phyloP scores from a whole-genome alignment of 2,113 vertebrate species.

The Dolichallabes microphthalmus region DNA sequence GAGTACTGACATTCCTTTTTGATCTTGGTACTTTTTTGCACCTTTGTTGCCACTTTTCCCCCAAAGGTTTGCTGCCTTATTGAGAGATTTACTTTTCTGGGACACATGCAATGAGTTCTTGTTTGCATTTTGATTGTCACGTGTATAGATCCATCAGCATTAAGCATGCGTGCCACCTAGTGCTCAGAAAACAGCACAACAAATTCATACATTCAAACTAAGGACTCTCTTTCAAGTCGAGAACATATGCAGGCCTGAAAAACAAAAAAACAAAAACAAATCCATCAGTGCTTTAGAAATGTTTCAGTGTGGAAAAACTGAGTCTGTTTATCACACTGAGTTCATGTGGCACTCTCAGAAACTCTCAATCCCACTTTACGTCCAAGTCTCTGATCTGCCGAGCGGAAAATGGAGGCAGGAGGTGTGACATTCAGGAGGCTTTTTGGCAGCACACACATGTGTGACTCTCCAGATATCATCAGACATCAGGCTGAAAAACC shows the following conservation, averaged over 20 bases:
- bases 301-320: background rate
- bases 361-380: background rate
- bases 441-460: constrained; percentile 1
- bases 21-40: background rate
- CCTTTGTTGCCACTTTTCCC: background rate
- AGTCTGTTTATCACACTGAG: background rate
- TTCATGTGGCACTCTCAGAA: background rate
- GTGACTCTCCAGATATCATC: background rate
- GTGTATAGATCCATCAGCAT: constrained; percentile 20
- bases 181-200: constrained; percentile 22
- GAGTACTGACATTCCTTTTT: background rate
- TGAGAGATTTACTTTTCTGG: background rate
- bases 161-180: constrained; percentile 29
- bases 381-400: constrained; percentile 5
- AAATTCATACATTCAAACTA: background rate
- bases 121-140: constrained; percentile 8
- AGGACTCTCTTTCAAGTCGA: background rate
- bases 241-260: background rate
- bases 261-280: background rate
- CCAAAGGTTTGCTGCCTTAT: background rate
- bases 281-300: background rate
- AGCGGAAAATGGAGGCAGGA: background rate
- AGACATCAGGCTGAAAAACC: constrained; percentile 8
- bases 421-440: background rate
- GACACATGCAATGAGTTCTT: background rate